phyloP scores from a whole-genome alignment of 2,113 vertebrate species.

The Cottus gobio region DNA sequence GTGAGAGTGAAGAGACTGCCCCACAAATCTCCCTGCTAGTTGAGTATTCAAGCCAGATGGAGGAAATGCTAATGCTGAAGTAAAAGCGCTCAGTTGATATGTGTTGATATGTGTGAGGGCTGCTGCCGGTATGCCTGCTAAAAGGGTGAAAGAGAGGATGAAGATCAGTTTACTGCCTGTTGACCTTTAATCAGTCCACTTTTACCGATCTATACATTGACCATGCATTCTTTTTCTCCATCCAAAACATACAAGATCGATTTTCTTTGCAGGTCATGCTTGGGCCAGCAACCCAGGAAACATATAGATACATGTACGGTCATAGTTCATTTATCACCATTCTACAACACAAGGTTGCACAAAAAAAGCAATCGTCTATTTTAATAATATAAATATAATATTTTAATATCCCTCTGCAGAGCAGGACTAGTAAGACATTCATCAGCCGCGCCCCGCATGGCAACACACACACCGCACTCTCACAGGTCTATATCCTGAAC shows the following conservation, averaged over 20 bases:
- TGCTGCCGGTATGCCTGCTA: not conserved
- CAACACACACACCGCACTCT: constrained; percentile 24
- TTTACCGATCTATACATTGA: not conserved
- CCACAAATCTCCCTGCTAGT: constrained; percentile 2
- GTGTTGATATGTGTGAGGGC: not conserved
- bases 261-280: not conserved
- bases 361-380: not conserved
- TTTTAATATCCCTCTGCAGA: constrained; percentile 20
- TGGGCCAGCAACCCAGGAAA: not conserved
- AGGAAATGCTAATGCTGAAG: constrained; percentile 36
- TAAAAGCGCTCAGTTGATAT: not conserved
- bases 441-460: constrained; percentile 50
- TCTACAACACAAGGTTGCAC: not conserved
- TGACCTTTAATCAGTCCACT: not conserved
- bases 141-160: constrained; percentile 5
- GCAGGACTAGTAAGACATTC: constrained; percentile 61
- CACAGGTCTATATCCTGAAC: constrained; percentile 14
- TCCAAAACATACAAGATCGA: not conserved
- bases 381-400: too few relatives aligned
- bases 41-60: constrained; percentile 44
- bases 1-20: not conserved
- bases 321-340: not conserved
- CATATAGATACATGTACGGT: not conserved
- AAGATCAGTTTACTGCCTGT: not conserved
- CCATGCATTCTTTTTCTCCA: not conserved